Conservation (phyloP, 2,888 invertebrate genomes). For the Nowickia ferox region DNA sequence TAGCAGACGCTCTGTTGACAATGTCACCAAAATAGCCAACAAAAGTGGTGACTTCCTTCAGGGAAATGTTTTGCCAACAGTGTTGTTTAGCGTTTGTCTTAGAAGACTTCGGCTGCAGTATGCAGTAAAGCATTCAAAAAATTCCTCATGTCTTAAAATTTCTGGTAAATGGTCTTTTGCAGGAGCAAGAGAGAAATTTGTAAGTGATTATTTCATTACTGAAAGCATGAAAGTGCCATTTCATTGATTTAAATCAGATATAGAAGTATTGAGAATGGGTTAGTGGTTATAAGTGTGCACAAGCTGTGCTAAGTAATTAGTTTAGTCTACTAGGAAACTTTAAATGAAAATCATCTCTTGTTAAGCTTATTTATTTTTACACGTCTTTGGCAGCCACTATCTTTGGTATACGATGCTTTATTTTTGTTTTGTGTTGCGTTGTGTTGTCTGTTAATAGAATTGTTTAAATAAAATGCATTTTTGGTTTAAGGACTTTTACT, state of each 20-base stretch:
- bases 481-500: background rate
- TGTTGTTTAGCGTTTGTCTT: no score
- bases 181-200: no score
- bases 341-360: constrained; percentile 6
- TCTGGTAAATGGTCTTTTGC: no score
- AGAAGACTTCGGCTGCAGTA: no score
- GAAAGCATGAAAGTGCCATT: no score
- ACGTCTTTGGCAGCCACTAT: background rate
- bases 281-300: background rate
- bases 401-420: background rate
- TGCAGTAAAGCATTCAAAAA: no score
- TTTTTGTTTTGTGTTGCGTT: background rate
- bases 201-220: no score
- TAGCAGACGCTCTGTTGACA: no score
- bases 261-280: background rate
- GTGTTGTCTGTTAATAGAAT: constrained; percentile 8
- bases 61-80: no score
- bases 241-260: background rate
- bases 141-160: no score
- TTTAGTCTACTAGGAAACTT: constrained; percentile 9
- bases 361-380: background rate
- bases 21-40: no score
- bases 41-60: no score
- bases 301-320: constrained; percentile 14
- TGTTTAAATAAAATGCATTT: constrained; percentile 6